Evolutionary conservation across 2,888 invertebrate genomes (phyloP), one percentile per base, ranked within the genome.

Genomic region (Drosophila mulleri): DNA sequence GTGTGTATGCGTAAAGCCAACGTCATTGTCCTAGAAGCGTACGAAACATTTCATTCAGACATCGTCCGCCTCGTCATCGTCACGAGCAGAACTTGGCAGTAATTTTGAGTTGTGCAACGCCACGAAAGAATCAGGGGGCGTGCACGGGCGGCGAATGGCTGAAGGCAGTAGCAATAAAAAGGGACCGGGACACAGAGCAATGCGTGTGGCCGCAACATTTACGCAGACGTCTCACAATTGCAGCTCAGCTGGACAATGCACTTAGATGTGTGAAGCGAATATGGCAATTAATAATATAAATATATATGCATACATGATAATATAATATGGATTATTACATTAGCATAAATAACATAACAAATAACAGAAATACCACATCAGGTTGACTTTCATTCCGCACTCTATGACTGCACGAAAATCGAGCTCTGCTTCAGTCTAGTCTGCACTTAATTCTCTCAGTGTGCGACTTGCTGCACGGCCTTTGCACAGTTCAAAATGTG

Each of bases 41-140:
- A 75, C 69, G 72, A 85, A 84, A 83, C 82, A 83, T 84, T 88
- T 85, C 83, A 87, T 79, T 72, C 76, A 75, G 80, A 70, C 60
- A 70, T 75, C 80, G 83, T 62, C 70, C 62, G 60, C 56, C 58
- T 68, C 72, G 66, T 62, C 75, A 74, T 87, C 78, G 82, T 88
- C 85, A 85, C 73, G 79, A 82, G 80, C 88, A 87, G 89, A 77
- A 84, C 75, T 81, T 83, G 80, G 81, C 79, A 83, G 88, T 85
- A 88, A 87, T 89, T 89, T 87, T 84, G 82, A 72, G 81, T 66
- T 75, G 82, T 64, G 63, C 70, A 54, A 61, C 70, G 59, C 56
- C 53, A 69, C 35, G 60, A 74, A 68, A 67, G 75, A 72, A 58
- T 26, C 39, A 29, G 18, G 29, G 8, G 23, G n/a, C 45, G 11